Base-by-base conservation (phyloP, 1,140 invertebrate species). In the Megalopta genalis region DNA sequence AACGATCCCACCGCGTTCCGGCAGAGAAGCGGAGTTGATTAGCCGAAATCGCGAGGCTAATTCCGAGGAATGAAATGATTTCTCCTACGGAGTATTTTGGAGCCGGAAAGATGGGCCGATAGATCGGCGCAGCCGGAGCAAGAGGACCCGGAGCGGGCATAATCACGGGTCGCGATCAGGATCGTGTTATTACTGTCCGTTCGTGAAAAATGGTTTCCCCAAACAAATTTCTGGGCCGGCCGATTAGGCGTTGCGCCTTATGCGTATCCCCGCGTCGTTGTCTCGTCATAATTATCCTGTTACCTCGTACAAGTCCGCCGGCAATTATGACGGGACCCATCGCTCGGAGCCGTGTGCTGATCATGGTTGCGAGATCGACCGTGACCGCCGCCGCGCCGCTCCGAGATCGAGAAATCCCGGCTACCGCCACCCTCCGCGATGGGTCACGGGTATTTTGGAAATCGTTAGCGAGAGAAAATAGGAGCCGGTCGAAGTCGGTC, bases 141-240 rank as follows among this genome's bases (percentile, higher is more conserved):
- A 65, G 23, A 39, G 25, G 57, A 57, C 16, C 57, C 63, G 59
- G 67, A 63, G 62, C 63, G 80, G 75, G 82, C 82, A 80, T 86
- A 86, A 86, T 86, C 77, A 86, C 60, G 73, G 81, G 65, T 69
- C 84, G 69, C 68, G 72, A 86, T 86, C 68, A 80, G 69, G 77
- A 86, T 86, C 84, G 77, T 86, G 49, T 86, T 86, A 86, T 86
- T 86, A 86, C 84, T 86, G 85, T 86, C 85, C 66, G 72, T 77
- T 68, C 64, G 85, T 86, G 85, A 86, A 86, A 86, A 86, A 86
- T 86, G 85, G 85, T 86, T 86, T 86, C 85, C 85, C 85, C 84
- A 86, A 86, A 86, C 85, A 86, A 86, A 86, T 86, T 86, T 86
- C 80, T 86, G n/a, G 72, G 81, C 57, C 67, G 77, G 32, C 65